These are phyloP conservation scores for Conus canariensis DNA, from an alignment of 2,888 invertebrate genomes.

Conservation along the genomic window DNA sequence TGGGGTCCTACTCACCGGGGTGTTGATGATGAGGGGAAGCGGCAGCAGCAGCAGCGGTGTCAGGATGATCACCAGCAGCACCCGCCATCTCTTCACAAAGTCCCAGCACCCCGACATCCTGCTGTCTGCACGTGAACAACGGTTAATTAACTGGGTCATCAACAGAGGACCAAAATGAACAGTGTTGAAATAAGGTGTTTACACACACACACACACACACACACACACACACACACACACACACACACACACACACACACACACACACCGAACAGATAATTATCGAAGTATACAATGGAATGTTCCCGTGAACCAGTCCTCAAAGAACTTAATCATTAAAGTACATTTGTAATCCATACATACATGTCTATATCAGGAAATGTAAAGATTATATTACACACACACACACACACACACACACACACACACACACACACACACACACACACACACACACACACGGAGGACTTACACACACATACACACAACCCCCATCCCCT, in stretches of 20 bases:
- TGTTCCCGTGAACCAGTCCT: background rate
- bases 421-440: background rate
- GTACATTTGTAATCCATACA: background rate
- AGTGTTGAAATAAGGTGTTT: background rate
- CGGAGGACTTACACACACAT: background rate
- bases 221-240: too few relatives aligned
- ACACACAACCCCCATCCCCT: background rate
- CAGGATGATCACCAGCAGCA: constrained; percentile 21
- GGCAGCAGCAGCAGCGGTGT: constrained; percentile 19
- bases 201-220: too few relatives aligned
- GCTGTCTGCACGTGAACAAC: background rate
- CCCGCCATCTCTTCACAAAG: background rate
- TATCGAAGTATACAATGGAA: background rate
- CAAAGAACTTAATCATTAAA: too few relatives aligned
- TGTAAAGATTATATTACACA: background rate
- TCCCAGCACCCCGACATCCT: constrained; percentile 9
- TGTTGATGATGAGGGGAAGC: constrained; percentile 31
- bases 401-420: constrained; percentile 25
- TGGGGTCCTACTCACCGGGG: too few relatives aligned
- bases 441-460: background rate
- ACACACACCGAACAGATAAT: background rate
- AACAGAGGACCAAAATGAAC: background rate
- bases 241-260: too few relatives aligned
- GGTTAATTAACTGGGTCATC: background rate
- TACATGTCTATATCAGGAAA: background rate